Base-by-base conservation (phyloP, 2,888 invertebrate genomes). In the Frankliniella intonsa region DNA sequence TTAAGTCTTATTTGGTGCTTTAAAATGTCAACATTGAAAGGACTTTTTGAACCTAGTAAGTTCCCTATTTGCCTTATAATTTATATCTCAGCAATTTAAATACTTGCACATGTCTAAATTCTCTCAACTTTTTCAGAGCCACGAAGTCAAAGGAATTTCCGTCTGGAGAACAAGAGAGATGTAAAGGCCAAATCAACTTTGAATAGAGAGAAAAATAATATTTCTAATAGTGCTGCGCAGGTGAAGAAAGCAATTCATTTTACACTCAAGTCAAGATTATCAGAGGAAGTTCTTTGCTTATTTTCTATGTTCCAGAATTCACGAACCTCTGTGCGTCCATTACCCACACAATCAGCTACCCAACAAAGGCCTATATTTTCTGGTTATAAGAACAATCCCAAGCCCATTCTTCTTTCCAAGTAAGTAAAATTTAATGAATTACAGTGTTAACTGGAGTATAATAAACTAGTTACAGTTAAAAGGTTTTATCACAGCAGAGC, bases 21-120 rank as follows among this genome's bases (percentile, higher is more conserved):
- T 22, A 76, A 25, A 76, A 76, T 76, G 69, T 11, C 69, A 25
- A 76, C 69, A 1, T 25, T 76, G 69, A 76, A 76, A 22, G 69
- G 69, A 76, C 12, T 76, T 9, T 76, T 76, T 76, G 69, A 76
- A 12, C 69, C 69, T 10, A 76, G 69, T 76, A 76, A 25, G 69
- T 76, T 10, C 11, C 3, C 0, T 25, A 25, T 10, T 25, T 76
- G 69, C 9, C 25, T 25, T 76, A 25, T 25, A 9, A 1, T 10
- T 76, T 10, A 25, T 76, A 10, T 10, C 7, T 25, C 9, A 25
- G 25, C 11, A 7, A 22, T 22, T 22, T 19, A 0, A 22, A 5
- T 22, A 22, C 9, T n/a, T 69, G 69, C 2, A 5, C 69, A 22
- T 22, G 0, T 25, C 3, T 9, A 25, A 5, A 0, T 8, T 25